Evolutionary conservation across 2,797 vertebrate genomes (phyloP).

Genomic region (Smutsia gigantea): DNA sequence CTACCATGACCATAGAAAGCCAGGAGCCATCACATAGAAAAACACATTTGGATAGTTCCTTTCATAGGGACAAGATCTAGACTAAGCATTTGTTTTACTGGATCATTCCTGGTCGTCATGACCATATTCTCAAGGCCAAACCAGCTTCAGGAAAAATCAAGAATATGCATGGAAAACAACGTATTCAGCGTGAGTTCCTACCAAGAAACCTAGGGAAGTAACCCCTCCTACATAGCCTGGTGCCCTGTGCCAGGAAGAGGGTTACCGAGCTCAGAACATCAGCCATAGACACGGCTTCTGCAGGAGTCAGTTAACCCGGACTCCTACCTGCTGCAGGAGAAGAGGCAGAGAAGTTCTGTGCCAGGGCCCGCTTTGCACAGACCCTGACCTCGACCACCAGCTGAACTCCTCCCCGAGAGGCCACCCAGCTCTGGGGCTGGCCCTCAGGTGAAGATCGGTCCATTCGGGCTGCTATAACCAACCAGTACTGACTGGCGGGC

Average conservation of each 20-base stretch:
- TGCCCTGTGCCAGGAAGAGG: neutral
- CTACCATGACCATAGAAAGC: neutral
- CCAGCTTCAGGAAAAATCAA: neutral
- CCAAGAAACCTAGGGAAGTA: neutral
- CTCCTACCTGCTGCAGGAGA: neutral
- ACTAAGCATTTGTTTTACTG: neutral
- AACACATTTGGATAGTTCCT: neutral
- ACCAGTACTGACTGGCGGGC: neutral
- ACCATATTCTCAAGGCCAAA: neutral
- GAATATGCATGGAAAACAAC: neutral
- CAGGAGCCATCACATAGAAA: neutral
- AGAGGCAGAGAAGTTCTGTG: neutral
- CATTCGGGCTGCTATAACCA: neutral
- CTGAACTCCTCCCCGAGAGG: neutral
- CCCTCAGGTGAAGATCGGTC: neutral
- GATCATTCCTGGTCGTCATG: neutral
- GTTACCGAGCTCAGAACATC: neutral
- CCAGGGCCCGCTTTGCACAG: neutral
- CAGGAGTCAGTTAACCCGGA: neutral
- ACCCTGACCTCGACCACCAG: neutral
- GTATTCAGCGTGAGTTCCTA: neutral
- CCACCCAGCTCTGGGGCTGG: neutral
- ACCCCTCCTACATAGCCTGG: neutral
- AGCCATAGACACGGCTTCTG: fast-evolving
- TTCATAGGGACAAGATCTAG: neutral